Percentiles rank a stretch among this genome's conserved stretches.
These are phyloP conservation scores for Apodemia mormo DNA, from an alignment of 2,888 invertebrate genomes.

Conservation along the genomic window DNA sequence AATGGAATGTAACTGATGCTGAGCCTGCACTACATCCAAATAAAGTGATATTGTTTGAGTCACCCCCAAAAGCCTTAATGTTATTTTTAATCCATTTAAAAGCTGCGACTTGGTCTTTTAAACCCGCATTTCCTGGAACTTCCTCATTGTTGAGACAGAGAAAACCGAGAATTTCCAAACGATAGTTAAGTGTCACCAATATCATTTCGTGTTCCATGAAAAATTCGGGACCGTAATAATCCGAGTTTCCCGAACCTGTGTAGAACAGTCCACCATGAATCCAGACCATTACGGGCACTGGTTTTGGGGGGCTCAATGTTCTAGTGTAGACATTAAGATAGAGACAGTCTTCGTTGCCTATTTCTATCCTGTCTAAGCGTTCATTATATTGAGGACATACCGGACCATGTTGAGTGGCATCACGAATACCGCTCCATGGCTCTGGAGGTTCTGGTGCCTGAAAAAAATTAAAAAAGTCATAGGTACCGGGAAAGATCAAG, in stretches of 20 bases:
- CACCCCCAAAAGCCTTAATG: constrained; percentile 67
- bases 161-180: constrained; percentile 74
- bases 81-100: constrained; percentile 72
- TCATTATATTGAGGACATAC: constrained; percentile 75
- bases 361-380: constrained; percentile 69
- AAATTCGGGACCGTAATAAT: constrained; percentile 75
- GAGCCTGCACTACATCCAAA: constrained; percentile 77
- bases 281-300: constrained; percentile 72
- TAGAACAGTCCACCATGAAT: constrained; percentile 77
- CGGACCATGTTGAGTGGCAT: constrained; percentile 65
- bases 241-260: constrained; percentile 74
- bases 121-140: constrained; percentile 73
- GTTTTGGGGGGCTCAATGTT: constrained; percentile 42
- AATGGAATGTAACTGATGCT: constrained; percentile 62
- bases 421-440: constrained; percentile 62
- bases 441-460: constrained; percentile 70
- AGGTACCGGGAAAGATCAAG: too few species aligned
- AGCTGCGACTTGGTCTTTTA: constrained; percentile 77
- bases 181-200: constrained; percentile 74
- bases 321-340: constrained; percentile 85
- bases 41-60: constrained; percentile 65
- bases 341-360: constrained; percentile 84
- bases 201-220: constrained; percentile 67
- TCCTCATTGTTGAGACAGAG: constrained; percentile 70
- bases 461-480: neutral